These are phyloP conservation scores for Ernsta delagoae DNA, from an alignment of 2,888 invertebrate species.

Conservation along the genomic window DNA sequence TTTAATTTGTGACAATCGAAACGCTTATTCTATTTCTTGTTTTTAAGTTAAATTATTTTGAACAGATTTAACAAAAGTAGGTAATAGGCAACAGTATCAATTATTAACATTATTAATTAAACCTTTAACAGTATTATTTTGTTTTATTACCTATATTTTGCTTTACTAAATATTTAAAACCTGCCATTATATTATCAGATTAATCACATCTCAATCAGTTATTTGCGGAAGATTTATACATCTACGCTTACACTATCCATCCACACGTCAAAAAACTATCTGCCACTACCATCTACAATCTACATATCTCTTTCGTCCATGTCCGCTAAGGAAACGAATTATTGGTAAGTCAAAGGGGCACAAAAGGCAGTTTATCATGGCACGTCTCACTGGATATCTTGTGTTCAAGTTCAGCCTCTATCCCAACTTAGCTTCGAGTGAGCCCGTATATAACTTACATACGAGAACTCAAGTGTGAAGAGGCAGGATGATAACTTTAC, in stretches of 20 bases:
- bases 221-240: too few relatives aligned
- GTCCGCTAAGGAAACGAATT: constrained; percentile 55
- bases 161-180: too few relatives aligned
- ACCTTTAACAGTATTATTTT: too few relatives aligned
- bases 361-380: constrained; percentile 70
- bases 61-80: too few relatives aligned
- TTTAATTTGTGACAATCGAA: not conserved
- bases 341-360: constrained; percentile 67
- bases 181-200: too few relatives aligned
- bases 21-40: not conserved
- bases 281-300: not conserved
- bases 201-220: too few relatives aligned
- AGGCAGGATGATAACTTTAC: constrained; percentile 28
- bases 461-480: constrained; percentile 37
- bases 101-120: not conserved
- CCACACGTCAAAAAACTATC: too few relatives aligned
- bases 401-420: constrained; percentile 57
- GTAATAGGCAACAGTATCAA: not conserved
- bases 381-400: constrained; percentile 66
- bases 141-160: too few relatives aligned
- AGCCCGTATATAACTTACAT: constrained; percentile 46
- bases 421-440: constrained; percentile 53
- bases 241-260: too few relatives aligned
- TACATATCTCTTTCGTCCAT: constrained; percentile 1
- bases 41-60: too few relatives aligned